phyloP scores from a whole-genome alignment of 2,113 vertebrate species.

The Bubo blakistoni region DNA sequence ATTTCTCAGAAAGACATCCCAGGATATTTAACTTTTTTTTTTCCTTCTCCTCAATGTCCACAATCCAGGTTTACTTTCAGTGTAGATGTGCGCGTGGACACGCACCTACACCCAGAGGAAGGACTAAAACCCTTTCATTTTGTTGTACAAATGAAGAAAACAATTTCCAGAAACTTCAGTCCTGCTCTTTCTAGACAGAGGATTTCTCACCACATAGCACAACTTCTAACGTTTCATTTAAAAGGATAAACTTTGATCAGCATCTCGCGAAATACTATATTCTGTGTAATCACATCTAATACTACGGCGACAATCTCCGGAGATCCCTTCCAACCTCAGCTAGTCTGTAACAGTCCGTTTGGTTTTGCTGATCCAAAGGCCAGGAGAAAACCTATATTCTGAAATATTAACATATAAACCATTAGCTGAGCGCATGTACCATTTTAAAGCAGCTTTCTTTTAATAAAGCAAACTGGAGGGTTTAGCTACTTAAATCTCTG shows the following conservation, averaged over 20 bases:
- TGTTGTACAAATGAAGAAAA: neutral
- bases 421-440: rapidly evolving
- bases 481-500: neutral
- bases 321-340: neutral
- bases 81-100: rapidly evolving
- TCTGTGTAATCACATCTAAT: neutral
- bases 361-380: neutral
- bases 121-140: neutral
- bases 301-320: neutral
- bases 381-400: neutral
- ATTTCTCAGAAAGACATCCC: neutral
- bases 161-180: neutral
- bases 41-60: neutral
- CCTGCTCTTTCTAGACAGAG: neutral
- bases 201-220: neutral
- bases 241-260: neutral
- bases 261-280: neutral
- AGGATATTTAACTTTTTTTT: neutral
- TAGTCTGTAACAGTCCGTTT: neutral
- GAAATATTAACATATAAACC: neutral
- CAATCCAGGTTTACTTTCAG: neutral
- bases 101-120: neutral
- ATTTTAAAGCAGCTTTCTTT: neutral
- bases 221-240: neutral
- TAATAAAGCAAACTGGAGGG: neutral